phyloP scores from a whole-genome alignment of 2,888 invertebrate genomes.

The Campoplex nolae region DNA sequence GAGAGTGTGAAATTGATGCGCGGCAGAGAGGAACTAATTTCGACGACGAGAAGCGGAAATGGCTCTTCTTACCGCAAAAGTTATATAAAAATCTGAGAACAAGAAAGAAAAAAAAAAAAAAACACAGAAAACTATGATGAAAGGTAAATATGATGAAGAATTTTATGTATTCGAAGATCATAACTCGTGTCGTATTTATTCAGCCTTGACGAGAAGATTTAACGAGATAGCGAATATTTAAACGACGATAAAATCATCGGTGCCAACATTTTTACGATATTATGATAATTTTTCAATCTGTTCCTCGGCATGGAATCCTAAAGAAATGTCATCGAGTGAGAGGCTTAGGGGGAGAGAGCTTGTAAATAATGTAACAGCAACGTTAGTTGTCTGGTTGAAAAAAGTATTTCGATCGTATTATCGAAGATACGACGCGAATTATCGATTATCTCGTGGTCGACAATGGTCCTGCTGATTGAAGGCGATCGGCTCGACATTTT shows the following conservation, averaged over 20 bases:
- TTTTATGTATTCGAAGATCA: constrained; percentile 19
- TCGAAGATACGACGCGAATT: constrained; percentile 51
- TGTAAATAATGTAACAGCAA: constrained; percentile 60
- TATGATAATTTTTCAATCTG: constrained; percentile 10
- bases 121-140: background rate
- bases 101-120: background rate
- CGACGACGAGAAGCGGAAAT: constrained; percentile 44
- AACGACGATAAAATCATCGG: constrained; percentile 8
- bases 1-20: constrained; percentile 71
- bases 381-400: constrained; percentile 34
- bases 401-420: constrained; percentile 42
- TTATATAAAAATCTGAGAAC: constrained; percentile 30
- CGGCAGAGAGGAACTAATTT: constrained; percentile 59
- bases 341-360: background rate
- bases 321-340: background rate
- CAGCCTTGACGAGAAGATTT: constrained; percentile 22
- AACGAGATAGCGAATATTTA: background rate
- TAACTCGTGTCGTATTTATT: constrained; percentile 20
- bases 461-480: constrained; percentile 83
- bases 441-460: constrained; percentile 76
- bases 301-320: background rate
- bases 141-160: background rate
- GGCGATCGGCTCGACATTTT: constrained; percentile 74
- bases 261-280: constrained; percentile 9
- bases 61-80: constrained; percentile 51